Percentiles rank a stretch among this genome's conserved stretches.
Conservation (phyloP, 2,888 invertebrate genomes). For the Petrolisthes manimaculis region DNA sequence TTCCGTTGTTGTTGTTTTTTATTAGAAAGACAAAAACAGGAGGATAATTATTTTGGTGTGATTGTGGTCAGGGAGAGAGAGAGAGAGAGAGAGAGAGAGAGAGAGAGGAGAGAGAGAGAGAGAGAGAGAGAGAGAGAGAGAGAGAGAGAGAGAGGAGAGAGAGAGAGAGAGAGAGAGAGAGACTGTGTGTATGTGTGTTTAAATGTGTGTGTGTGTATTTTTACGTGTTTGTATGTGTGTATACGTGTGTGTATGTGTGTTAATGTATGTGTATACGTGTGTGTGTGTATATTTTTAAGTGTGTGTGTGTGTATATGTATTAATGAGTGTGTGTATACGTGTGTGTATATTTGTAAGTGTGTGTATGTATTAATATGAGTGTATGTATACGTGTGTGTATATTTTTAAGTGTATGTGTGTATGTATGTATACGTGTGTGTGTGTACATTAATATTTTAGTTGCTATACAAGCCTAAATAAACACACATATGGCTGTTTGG, state of each 20-base stretch:
- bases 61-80: slow-evolving; percentile 3
- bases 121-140: background rate
- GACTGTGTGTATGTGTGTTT: background rate
- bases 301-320: background rate
- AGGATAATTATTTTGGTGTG: too few species aligned
- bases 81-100: background rate
- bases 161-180: too few species aligned
- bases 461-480: too few species aligned
- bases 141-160: background rate
- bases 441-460: too few species aligned
- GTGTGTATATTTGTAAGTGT: slow-evolving; percentile 2
- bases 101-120: background rate
- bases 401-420: slow-evolving; percentile 30
- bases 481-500: background rate
- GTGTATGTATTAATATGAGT: background rate
- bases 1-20: too few species aligned
- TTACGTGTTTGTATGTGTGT: slow-evolving; percentile 8
- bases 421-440: slow-evolving; percentile 22
- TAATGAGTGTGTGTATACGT: background rate
- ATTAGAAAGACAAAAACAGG: too few species aligned
- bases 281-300: background rate
- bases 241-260: slow-evolving; percentile 30
- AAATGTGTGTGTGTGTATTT: background rate
- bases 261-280: slow-evolving; percentile 19
- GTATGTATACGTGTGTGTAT: background rate